Percentiles rank a stretch among this genome's conserved stretches.
These are phyloP conservation scores for Pteronura brasiliensis DNA, from an alignment of 2,113 vertebrate species.

Conservation along the genomic window DNA sequence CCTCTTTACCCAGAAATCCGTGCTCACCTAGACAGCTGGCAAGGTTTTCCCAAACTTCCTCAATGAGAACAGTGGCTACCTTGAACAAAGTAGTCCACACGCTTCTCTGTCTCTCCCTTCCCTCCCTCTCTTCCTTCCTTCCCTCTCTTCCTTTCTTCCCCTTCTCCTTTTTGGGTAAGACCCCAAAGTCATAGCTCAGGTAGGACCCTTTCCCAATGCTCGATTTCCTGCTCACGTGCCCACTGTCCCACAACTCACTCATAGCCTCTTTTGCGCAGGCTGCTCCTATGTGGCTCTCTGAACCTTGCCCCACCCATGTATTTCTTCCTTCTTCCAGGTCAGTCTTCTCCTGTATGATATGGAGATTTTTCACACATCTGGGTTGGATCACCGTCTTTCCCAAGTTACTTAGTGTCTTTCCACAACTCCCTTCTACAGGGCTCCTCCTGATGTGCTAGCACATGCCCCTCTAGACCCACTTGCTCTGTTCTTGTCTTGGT, in stretches of 20 bases:
- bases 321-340: not conserved
- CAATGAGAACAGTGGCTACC: not conserved
- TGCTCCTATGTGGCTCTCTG: not conserved
- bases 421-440: not conserved
- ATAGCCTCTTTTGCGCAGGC: not conserved
- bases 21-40: not conserved
- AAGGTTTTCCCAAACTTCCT: not conserved
- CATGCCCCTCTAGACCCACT: not conserved
- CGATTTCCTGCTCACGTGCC: not conserved
- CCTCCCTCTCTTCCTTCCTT: too few species aligned
- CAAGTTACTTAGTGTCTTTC: not conserved
- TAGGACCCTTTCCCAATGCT: not conserved
- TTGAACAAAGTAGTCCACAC: not conserved
- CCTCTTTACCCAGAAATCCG: not conserved
- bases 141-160: accelerated
- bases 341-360: not conserved
- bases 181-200: not conserved
- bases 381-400: not conserved
- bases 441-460: not conserved
- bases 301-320: not conserved
- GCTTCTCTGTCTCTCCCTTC: not conserved
- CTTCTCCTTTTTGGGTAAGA: not conserved
- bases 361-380: not conserved
- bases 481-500: not conserved
- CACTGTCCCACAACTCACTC: not conserved